Base-by-base conservation (phyloP, 2,113 vertebrate genomes). In the Cercocebus atys region DNA sequence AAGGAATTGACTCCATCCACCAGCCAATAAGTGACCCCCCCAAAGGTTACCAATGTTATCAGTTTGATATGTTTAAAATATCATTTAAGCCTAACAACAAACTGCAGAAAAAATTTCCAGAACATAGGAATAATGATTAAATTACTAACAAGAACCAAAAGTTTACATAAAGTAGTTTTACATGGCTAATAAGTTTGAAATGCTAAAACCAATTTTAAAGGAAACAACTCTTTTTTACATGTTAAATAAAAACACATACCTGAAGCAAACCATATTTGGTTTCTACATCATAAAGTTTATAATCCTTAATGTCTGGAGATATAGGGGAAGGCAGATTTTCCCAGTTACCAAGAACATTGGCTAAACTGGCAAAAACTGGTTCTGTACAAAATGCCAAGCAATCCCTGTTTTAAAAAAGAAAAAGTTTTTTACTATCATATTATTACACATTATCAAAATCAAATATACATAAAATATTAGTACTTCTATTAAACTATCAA, bases 371-470 rank as follows among this genome's bases (percentile, higher is more conserved):
- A 98, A 99, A 99, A 89, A 99, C 99, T 27, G 99, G 99, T 98
- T 99, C 99, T 73, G 99, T 99, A 97, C 99, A 99, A 99, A 99
- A 99, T 8, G 99, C 99, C 98, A 99, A 98, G 97, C 99, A 99
- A 98, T 99, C 99, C 95, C 99, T 99, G 96, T 61, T 83, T 97
- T 90, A 80, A 97, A 95, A 83, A 80, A 95, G 73, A 93, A 72
- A 91, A 14, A 78, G 11, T 80, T 92, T 92, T 82, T 76, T 52
- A 97, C 64, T 94, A 92, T 52, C 64, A 70, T 43, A 94, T 78
- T 90, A 79, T 40, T n/a, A 90, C 17, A 94, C 8, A 94, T 64
- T 75, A 80, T 57, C 25, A 88, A 95, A 95, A 72, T 61, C 0
- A n/a, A 98, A 95, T 83, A 97, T 90, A 98, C 5, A 87, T 27